A percentile compares a stretch with the other conserved stretches of the same genome.
These are phyloP conservation scores for Antechinus stuartii DNA, from an alignment of 2,113 vertebrate species.

Conservation along the genomic window DNA sequence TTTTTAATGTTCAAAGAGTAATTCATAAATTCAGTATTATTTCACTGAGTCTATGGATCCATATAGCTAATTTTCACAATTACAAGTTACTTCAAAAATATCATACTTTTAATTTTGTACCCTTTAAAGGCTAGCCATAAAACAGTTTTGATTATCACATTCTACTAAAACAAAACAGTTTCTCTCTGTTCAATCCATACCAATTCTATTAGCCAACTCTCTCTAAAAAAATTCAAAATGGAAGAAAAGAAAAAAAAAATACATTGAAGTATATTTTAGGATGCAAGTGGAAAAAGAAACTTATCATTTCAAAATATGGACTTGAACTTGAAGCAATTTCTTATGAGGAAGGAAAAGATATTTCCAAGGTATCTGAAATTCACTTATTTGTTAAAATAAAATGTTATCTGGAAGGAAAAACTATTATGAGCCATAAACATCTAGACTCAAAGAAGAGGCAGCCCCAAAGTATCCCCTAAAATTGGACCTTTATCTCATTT, in stretches of 20 bases:
- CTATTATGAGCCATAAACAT: neutral
- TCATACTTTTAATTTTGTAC: neutral
- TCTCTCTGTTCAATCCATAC: neutral
- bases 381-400: neutral
- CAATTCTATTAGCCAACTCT: neutral
- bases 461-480: neutral
- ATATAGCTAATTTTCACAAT: constrained; percentile 2
- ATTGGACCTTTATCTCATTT: neutral
- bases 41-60: neutral
- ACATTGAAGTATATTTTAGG: neutral
- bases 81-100: constrained; percentile 24
- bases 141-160: neutral
- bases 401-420: neutral
- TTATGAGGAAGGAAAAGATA: neutral
- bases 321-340: neutral
- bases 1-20: neutral
- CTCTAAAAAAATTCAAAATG: neutral
- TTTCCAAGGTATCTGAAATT: neutral
- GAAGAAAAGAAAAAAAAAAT: neutral
- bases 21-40: neutral
- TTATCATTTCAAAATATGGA: neutral
- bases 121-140: constrained; percentile 4
- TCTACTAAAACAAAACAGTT: neutral
- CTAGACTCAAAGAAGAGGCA: neutral
- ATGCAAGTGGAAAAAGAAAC: neutral